Percentiles rank a stretch among this genome's conserved stretches.
Conservation (phyloP, 2,113 vertebrate genomes). For the Dasyprocta punctata region DNA sequence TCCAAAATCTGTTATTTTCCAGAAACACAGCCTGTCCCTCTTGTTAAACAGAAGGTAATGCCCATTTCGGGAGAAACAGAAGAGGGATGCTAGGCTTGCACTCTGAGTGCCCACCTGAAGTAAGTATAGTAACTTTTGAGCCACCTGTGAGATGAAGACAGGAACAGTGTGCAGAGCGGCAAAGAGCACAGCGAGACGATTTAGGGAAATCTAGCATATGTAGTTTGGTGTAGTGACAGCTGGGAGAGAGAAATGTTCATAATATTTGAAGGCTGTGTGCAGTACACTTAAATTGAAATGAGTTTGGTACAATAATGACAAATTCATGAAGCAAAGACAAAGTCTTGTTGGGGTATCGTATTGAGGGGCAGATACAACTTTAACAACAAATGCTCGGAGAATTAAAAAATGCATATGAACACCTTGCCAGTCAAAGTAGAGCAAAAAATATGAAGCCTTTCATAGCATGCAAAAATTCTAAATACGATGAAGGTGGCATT, state of each 20-base stretch:
- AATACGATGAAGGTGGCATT: constrained; percentile 36
- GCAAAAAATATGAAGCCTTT: neutral
- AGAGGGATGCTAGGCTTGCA: neutral
- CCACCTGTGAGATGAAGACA: constrained; percentile 14
- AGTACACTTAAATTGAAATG: constrained; percentile 61
- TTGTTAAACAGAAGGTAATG: constrained; percentile 29
- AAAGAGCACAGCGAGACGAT: constrained; percentile 71
- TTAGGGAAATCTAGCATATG: constrained; percentile 76
- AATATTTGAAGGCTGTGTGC: constrained; percentile 81
- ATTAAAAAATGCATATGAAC: neutral
- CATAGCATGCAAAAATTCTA: constrained; percentile 38
- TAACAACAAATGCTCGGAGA: neutral
- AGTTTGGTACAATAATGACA: constrained; percentile 53
- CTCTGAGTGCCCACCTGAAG: constrained; percentile 15
- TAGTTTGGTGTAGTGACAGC: constrained; percentile 78
- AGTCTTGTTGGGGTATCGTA: neutral
- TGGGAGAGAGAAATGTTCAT: constrained; percentile 79
- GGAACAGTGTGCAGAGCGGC: constrained; percentile 16
- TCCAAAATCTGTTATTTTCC: constrained; percentile 58
- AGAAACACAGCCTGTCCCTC: neutral
- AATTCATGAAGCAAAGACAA: constrained; percentile 33
- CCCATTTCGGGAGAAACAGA: neutral
- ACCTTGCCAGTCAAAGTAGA: neutral
- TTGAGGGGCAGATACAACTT: neutral
- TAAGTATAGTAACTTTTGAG: constrained; percentile 45